Evolutionary conservation across 2,113 vertebrate species (phyloP), one percentile per base, ranked within the genome.

Genomic region (Rynchops niger): DNA sequence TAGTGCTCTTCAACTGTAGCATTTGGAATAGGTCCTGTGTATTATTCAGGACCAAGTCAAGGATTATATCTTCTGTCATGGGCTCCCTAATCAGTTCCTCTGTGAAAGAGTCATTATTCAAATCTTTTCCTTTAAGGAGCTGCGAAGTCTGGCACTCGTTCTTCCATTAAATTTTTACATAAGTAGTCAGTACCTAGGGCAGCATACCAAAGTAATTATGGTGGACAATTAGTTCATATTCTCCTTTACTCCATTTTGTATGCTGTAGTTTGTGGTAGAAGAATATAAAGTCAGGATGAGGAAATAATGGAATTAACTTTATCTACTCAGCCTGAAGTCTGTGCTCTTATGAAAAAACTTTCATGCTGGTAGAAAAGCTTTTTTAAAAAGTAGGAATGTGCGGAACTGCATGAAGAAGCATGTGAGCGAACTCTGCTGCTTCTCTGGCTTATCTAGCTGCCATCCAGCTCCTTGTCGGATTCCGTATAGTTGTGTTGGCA

Each of bases 101-200:
- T 91, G 50, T 90, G 69, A 77, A 90, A 90, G 21, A 45, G 62
- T 81, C 55, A 77, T 96, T 90, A 91, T 84, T 94, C 63, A 81
- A 83, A 86, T 81, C 36, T 70, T 49, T 65, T 86, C 56, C 71
- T 92, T 86, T 66, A 83, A 95, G 79, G 55, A 95, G 42, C 71
- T 88, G 76, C 82, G 63, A 95, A 96, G 70, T 50, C 73, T 96
- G 84, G 56, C 70, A 59, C 50, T 91, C 62, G 36, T 58, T 88
- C 56, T 82, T 95, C 69, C 52, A 58, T 85, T 86, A 90, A 65
- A 80, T 27, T 95, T 94, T 49, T 59, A 58, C 88, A 93, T 89
- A 93, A 96, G 88, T 69, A 80, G 16, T 72, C 72, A 90, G 29
- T 67, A 78, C 55, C 12, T 6, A 72, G 77, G 59, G 65, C 69